Percentiles rank a stretch among this genome's conserved stretches.
Evolutionary conservation across 2,888 invertebrate genomes (phyloP).

Genomic region (Druceiella hillmani): DNA sequence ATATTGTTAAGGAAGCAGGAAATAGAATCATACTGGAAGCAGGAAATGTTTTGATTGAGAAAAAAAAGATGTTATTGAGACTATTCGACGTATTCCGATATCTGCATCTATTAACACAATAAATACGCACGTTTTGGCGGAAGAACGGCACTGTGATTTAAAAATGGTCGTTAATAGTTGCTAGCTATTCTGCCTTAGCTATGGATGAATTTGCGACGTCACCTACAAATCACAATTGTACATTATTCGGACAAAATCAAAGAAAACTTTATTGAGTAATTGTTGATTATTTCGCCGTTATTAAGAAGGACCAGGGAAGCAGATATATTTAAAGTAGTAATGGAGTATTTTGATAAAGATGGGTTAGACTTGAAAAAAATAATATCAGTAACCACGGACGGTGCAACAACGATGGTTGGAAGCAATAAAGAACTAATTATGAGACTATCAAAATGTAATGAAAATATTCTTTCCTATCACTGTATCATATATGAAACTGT

Average conservation of each 20-base stretch:
- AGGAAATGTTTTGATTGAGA: slow-evolving; percentile 19
- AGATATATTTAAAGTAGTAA: slow-evolving; percentile 11
- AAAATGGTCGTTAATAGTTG: slow-evolving; percentile 17
- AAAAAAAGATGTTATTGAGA: too few relatives aligned
- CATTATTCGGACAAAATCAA: too few relatives aligned
- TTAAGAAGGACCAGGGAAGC: slow-evolving; percentile 18
- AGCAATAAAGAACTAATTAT: slow-evolving; percentile 14
- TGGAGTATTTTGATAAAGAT: slow-evolving; percentile 16
- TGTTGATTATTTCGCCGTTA: slow-evolving; percentile 17
- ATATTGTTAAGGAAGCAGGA: slow-evolving; percentile 21
- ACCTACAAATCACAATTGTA: slow-evolving; percentile 20
- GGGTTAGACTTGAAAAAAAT: slow-evolving; percentile 17
- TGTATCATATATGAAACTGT: slow-evolving; percentile 20
- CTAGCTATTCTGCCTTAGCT: slow-evolving; percentile 20
- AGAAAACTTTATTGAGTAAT: slow-evolving; percentile 20
- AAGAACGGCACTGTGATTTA: too few relatives aligned
- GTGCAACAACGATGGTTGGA: too few relatives aligned
- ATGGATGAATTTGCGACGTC: slow-evolving; percentile 22
- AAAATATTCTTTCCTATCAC: slow-evolving; percentile 16
- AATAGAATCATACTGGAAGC: slow-evolving; percentile 17
- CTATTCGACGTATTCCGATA: too few relatives aligned
- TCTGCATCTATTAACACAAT: too few relatives aligned
- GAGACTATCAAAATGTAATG: slow-evolving; percentile 11
- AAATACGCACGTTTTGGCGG: too few relatives aligned
- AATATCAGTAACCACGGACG: slow-evolving; percentile 16